phyloP scores from a whole-genome alignment of 2,113 vertebrate species.

The Nothocercus julius region DNA sequence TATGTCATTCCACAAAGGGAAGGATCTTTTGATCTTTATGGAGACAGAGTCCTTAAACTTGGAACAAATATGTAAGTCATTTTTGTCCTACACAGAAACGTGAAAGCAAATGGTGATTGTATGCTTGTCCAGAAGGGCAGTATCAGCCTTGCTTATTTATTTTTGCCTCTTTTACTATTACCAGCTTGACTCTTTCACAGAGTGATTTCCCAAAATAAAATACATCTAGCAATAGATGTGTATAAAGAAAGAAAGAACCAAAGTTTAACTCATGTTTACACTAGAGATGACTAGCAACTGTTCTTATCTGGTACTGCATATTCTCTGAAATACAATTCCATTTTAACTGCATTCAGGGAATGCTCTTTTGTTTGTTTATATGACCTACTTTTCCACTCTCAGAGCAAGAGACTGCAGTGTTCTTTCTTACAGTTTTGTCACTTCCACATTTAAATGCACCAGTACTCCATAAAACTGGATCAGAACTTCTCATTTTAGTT shows the following conservation, averaged over 20 bases:
- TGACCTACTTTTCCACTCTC: neutral
- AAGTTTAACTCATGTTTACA: neutral
- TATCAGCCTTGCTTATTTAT: neutral
- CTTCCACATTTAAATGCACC: neutral
- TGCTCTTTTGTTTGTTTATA: neutral
- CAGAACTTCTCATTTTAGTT: neutral
- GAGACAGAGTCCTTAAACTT: slow-evolving; percentile 92
- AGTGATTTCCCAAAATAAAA: neutral
- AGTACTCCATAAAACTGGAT: neutral
- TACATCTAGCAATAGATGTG: neutral
- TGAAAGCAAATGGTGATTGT: neutral
- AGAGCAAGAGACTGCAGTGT: neutral
- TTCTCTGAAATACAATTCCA: neutral
- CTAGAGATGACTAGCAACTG: neutral
- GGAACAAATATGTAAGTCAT: slow-evolving; percentile 95
- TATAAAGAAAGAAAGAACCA: neutral
- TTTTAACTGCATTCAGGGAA: neutral
- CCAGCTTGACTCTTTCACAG: neutral
- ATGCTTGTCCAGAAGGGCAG: neutral
- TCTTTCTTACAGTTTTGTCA: neutral
- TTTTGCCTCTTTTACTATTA: neutral
- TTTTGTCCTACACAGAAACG: neutral
- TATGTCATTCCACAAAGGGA: slow-evolving; percentile 85
- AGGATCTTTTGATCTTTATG: slow-evolving; percentile 93
- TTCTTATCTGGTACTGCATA: neutral